Base-by-base conservation (phyloP, 1,140 invertebrate species). In the Heliconius congener region DNA sequence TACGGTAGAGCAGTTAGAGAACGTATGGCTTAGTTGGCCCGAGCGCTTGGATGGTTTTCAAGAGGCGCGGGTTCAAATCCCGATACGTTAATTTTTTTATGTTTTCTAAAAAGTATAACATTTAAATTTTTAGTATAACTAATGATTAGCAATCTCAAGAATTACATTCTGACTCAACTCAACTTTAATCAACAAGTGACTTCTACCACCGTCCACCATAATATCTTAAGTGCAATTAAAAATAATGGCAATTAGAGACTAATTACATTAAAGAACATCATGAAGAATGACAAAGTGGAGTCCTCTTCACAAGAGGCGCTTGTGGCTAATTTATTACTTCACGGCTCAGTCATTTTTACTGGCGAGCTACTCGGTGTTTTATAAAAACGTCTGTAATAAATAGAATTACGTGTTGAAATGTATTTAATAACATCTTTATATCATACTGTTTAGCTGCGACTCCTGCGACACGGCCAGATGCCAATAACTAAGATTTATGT, bases 311-410 rank as follows among this genome's bases (percentile, higher is more conserved):
- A 4, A 60, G 57, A 60, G 57, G 57, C 34, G 34, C 55, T 23
- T n/a, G 55, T 23, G 55, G 55, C 55, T 57, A 57, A 57, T 57
- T 57, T 57, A 57, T 57, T 57, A 57, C 55, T 57, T 57, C n/a
- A 57, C 6, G 19, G n/a, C 52, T 55, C 52, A 55, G 19, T n/a
- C 52, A 55, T 3, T n/a, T 55, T 55, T 55, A 55, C 18, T 55
- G 34, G 34, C 6, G 34, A 55, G 13, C 18, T 6, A 55, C 52
- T 55, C 16, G 52, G 2, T n/a, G 52, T 55, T 3, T 55, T 55
- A 46, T 4, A n/a, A 55, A 19, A 55, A 19, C 5, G 23, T 9
- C 8, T 57, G 19, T 23, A 57, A 11, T 27, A 57, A 57, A 23
- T 6, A 57, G 11, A 5, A 6, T 18, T 55, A 55, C 18, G 5